Conservation (phyloP, 2,888 invertebrate species). For the Brachylomia viminalis region DNA sequence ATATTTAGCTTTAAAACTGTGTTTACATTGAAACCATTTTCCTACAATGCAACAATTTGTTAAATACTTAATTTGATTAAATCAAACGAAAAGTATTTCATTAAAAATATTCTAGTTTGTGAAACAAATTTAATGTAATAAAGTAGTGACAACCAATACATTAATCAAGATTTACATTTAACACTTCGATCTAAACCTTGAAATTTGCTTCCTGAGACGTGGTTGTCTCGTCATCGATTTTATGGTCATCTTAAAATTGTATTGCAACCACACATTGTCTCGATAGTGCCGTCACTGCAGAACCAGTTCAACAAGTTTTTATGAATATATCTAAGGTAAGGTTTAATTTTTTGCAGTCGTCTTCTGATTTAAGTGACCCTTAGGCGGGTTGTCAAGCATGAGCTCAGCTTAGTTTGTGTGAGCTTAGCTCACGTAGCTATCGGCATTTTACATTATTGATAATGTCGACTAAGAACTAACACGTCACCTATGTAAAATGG, state of each 20-base stretch:
- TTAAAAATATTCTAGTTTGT: conserved; percentile 16
- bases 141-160: conserved; percentile 28
- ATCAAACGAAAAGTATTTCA: not conserved
- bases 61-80: not conserved
- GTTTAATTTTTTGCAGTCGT: not conserved
- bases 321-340: conserved; percentile 9
- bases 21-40: not conserved
- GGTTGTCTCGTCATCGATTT: conserved; percentile 29
- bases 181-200: conserved; percentile 53
- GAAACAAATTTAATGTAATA: conserved; percentile 3
- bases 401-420: not conserved
- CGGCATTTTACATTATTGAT: not conserved
- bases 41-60: not conserved
- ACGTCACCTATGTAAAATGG: not conserved
- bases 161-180: conserved; percentile 51
- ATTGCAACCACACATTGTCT: conserved; percentile 22
- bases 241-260: conserved; percentile 53
- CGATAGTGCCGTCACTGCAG: conserved; percentile 34
- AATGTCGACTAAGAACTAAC: not conserved
- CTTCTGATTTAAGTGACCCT: conserved; percentile 1
- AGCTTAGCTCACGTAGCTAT: not conserved
- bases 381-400: not conserved
- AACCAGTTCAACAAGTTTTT: conserved; percentile 39
- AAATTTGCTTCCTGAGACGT: conserved; percentile 56
- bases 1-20: not conserved